These are phyloP conservation scores for Ichneumon xanthorius DNA, from an alignment of 2,888 invertebrate species.

Conservation along the genomic window DNA sequence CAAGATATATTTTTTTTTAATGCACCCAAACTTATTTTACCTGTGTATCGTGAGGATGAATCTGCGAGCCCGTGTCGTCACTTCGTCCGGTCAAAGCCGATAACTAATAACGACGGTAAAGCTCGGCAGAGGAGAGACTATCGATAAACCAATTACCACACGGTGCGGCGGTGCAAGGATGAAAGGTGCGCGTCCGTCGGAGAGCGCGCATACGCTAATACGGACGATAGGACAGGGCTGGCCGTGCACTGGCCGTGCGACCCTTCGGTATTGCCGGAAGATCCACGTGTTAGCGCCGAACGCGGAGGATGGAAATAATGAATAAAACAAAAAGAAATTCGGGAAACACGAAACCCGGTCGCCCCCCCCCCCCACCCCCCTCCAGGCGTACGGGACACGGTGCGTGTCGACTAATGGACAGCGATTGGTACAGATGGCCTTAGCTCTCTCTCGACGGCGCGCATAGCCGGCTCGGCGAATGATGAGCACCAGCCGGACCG, in stretches of 20 bases:
- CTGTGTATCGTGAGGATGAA: neutral
- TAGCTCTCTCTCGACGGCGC: constrained; percentile 72
- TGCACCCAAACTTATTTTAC: neutral
- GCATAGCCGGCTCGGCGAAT: constrained; percentile 42
- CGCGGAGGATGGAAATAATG: constrained; percentile 49
- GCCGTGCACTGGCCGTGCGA: neutral
- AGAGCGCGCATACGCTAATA: constrained; percentile 3
- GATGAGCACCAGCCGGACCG: constrained; percentile 69
- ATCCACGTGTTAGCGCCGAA: neutral
- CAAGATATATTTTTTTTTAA: neutral
- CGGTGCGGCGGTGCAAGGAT: neutral
- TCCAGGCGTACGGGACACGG: constrained; percentile 55
- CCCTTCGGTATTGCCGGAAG: constrained; percentile 27
- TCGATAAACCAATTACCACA: constrained; percentile 34
- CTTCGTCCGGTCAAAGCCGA: constrained; percentile 16
- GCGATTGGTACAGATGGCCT: constrained; percentile 82
- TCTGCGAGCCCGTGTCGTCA: constrained; percentile 1
- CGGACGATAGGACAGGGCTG: constrained; percentile 3
- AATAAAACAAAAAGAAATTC: constrained; percentile 60
- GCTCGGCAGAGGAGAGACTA: constrained; percentile 15
- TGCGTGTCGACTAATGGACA: constrained; percentile 78
- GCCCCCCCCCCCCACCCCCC: constrained; percentile 62
- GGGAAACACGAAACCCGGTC: constrained; percentile 73
- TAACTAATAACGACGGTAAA: constrained; percentile 37
- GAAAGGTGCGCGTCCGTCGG: neutral